Percentiles rank a stretch among this genome's conserved stretches.
Evolutionary conservation across 2,888 invertebrate genomes (phyloP).

Genomic region (Leptinotarsa tumamoca): DNA sequence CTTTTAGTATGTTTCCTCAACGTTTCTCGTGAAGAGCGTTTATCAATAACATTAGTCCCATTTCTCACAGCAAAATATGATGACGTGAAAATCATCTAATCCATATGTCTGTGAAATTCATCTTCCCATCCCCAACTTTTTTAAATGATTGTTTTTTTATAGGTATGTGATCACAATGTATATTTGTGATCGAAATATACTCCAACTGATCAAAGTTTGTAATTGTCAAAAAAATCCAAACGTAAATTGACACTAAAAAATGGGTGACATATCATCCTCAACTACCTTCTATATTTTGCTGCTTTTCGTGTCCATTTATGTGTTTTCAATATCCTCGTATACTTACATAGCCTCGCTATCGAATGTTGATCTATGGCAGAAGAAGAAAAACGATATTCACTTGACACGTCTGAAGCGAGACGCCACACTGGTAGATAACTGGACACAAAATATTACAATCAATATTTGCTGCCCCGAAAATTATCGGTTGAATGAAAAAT

Average conservation of each 20-base stretch:
- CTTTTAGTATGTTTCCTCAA: too few relatives aligned
- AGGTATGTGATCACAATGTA: not conserved
- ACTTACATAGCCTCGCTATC: slow-evolving; percentile 33
- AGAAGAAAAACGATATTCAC: not conserved
- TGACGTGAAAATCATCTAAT: too few relatives aligned
- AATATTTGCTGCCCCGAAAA: slow-evolving; percentile 37
- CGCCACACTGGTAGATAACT: slow-evolving; percentile 15
- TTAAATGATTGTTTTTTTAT: not conserved
- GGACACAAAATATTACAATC: slow-evolving; percentile 33
- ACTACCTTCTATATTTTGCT: slow-evolving; percentile 30
- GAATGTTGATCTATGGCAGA: slow-evolving; percentile 19
- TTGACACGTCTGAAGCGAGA: slow-evolving; percentile 22
- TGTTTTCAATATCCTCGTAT: slow-evolving; percentile 36
- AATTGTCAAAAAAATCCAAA: slow-evolving; percentile 2
- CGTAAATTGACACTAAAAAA: slow-evolving; percentile 21
- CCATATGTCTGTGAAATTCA: too few relatives aligned
- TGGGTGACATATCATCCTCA: slow-evolving; percentile 26
- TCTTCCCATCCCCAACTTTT: too few relatives aligned
- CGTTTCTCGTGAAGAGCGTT: too few relatives aligned
- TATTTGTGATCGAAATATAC: not conserved
- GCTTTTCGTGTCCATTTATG: slow-evolving; percentile 34
- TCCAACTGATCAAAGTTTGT: not conserved
- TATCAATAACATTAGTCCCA: too few relatives aligned
- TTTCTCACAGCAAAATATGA: too few relatives aligned
- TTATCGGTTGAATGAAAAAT: slow-evolving; percentile 32